Evolutionary conservation across 2,888 invertebrate species (phyloP), one percentile per base, ranked within the genome.

Genomic region (Ischnura elegans): DNA sequence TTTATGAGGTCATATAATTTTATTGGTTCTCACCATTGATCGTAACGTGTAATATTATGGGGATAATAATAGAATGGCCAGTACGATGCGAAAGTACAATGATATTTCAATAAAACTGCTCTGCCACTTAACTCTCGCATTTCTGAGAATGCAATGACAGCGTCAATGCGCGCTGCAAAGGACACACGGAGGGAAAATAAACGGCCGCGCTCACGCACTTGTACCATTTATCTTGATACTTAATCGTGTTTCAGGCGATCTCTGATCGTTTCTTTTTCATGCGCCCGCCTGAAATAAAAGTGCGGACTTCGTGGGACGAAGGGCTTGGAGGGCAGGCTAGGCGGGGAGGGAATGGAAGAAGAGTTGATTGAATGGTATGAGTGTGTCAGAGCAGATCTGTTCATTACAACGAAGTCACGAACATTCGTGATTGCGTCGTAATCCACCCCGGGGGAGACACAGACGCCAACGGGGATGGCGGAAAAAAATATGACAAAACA

Each of bases 381-480:
- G 47, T 76, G 76, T 76, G 36, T 76, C 29, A 36, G 29, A 76
- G 76, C 36, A 76, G 76, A 76, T 76, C 76, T 36, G 76, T 76
- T 76, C 76, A 76, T 76, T 36, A 76, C 36, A 10, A 29, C 29
- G 2, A 36, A 76, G 76, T 76, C 76, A 76, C 76, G 76, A 76
- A 76, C 36, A 76, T 76, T 76, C 76, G 76, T 76, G 76, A 76
- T 76, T 29, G 76, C 25, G 36, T 36, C 76, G 76, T 76, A 76
- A 76, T 76, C 29, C 29, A 36, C 36, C 76, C 13, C 25, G 36
- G 6, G 19, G 51, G 51, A 19, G 51, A 51, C 51, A 51, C 51
- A 51, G 5, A 13, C 51, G 8, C 51, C n/a, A n/a, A 51, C 2
- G 36, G 16, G 36, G 76, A 76, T 4, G 13, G 36, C 8, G 16